Conservation (phyloP, 1,140 invertebrate genomes). For the Drosophila nigromelanica region DNA sequence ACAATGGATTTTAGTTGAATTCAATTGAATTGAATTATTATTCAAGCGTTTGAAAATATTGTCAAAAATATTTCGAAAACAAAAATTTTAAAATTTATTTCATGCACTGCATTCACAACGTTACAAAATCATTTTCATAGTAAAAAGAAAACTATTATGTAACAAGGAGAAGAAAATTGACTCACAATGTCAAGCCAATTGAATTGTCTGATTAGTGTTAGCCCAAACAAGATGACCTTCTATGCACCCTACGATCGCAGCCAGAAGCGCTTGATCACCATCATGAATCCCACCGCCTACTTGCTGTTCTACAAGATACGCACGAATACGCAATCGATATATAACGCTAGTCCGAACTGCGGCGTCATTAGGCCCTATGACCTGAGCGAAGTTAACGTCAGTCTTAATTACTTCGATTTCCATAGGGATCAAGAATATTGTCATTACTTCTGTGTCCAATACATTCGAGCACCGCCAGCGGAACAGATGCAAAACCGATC, state of each 20-base stretch:
- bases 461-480: not conserved
- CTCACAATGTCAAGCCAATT: not conserved
- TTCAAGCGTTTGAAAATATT: conserved; percentile 54
- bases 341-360: conserved; percentile 30
- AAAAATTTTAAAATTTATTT: no score
- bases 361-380: conserved; percentile 39
- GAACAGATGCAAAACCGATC: not conserved
- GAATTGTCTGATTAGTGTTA: conserved; percentile 29
- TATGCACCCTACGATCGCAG: conserved; percentile 51
- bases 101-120: no score
- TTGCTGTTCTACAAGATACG: conserved; percentile 52
- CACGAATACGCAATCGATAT: conserved; percentile 24
- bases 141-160: no score
- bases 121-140: no score
- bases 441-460: conserved; percentile 46
- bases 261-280: conserved; percentile 44
- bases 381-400: conserved; percentile 31
- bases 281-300: conserved; percentile 38
- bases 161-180: not conserved
- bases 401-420: conserved; percentile 28
- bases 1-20: no score
- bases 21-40: no score
- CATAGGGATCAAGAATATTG: not conserved
- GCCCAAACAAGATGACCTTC: conserved; percentile 44
- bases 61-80: conserved; percentile 33